Base-by-base conservation (phyloP, 1,140 invertebrate genomes). In the Drosophila repleta region DNA sequence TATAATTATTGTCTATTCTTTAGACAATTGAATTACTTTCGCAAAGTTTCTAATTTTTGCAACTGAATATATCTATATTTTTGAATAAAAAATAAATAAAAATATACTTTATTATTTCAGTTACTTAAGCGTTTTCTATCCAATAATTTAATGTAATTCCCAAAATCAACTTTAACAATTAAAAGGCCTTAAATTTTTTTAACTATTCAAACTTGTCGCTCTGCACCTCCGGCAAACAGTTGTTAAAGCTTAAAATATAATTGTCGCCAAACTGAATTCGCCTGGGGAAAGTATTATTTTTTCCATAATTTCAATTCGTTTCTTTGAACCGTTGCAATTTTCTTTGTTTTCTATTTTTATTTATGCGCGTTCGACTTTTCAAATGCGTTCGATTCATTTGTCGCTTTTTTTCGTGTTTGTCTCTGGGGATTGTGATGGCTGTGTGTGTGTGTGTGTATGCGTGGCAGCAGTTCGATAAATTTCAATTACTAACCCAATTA, bases 401-500 rank as follows among this genome's bases (percentile, higher is more conserved):
- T 24, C 43, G 57, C 74, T 73, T 73, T 77, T 69, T 74, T 29
- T 29, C n/a, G 37, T 72, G 26, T 21, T 29, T 21, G 11, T 41
- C 57, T 46, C 62, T 41, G 43, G 35, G 35, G 32, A 32, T 7
- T 39, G 49, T 57, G 45, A 43, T 29, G 29, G 7, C 0, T 29
- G 26, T 29, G 10, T 57, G 39, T 43, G n/a, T 26, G 37, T 24
- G 15, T 61, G 52, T 43, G 35, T 35, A 69, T 75, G 78, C 74
- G 67, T 88, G 78, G 75, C 62, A 78, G 67, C 63, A 29, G 69
- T 88, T 89, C 83, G 83, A 89, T 88, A 88, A 89, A 88, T 88
- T 88, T 88, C 83, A 88, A 88, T 88, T 88, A 89, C 83, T 88
- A 88, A 88, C 83, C 83, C 83, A 88, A 88, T 88, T 88, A 88